Percentiles rank a stretch among this genome's conserved stretches.
Evolutionary conservation across 2,888 invertebrate species (phyloP).

Genomic region (Rhagonycha fulva): DNA sequence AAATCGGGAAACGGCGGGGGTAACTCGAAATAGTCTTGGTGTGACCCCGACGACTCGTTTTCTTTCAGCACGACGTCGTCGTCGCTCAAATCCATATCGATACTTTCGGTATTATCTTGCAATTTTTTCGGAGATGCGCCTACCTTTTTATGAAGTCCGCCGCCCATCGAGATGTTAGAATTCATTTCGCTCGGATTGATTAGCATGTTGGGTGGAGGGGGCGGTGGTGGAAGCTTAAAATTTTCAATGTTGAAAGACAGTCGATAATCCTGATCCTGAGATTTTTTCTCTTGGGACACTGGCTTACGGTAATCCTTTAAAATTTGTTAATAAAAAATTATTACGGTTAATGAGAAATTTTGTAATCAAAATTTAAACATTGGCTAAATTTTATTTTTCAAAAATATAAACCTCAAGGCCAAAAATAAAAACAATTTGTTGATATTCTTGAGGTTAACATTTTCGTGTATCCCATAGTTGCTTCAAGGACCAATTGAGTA

Average conservation of each 20-base stretch:
- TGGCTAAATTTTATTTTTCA: neutral
- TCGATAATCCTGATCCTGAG: conserved; percentile 49
- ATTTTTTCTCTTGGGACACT: conserved; percentile 1
- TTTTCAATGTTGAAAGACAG: conserved; percentile 46
- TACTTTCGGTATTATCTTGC: conserved; percentile 75
- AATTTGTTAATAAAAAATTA: conserved; percentile 6
- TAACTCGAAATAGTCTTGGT: conserved; percentile 36
- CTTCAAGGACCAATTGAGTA: neutral
- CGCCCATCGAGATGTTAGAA: conserved; percentile 9
- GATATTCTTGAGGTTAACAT: neutral
- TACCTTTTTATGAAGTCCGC: conserved; percentile 21
- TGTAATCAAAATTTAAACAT: neutral
- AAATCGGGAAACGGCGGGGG: conserved; percentile 54
- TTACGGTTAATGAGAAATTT: neutral
- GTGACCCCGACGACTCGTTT: conserved; percentile 36
- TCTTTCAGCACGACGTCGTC: conserved; percentile 60
- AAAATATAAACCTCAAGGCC: neutral
- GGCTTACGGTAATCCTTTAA: conserved; percentile 39
- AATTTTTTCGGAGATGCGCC: conserved; percentile 34
- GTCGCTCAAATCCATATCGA: conserved; percentile 87
- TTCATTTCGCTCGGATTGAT: neutral
- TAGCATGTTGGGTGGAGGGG: conserved; percentile 55
- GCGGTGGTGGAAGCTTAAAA: conserved; percentile 54
- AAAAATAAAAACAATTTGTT: neutral
- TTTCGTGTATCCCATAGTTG: neutral